These are phyloP conservation scores for Cephus cinctus DNA, from an alignment of 1,140 invertebrate species.

Conservation along the genomic window DNA sequence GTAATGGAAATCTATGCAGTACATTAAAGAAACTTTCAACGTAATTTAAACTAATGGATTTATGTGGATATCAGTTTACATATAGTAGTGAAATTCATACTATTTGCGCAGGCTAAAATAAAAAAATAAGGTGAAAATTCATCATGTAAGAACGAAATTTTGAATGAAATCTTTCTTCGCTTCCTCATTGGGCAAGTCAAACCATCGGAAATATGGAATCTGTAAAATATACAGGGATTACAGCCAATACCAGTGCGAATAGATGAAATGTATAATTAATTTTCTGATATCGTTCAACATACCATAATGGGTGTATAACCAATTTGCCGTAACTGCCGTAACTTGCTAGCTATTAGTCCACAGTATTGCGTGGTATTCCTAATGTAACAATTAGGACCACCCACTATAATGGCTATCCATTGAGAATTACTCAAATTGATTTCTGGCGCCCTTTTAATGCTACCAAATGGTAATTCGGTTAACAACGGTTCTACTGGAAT, in stretches of 20 bases:
- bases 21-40: too few species aligned
- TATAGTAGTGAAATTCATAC: too few species aligned
- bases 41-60: too few species aligned
- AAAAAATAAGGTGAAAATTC: too few species aligned
- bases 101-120: too few species aligned
- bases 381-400: conserved; percentile 47
- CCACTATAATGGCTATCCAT: conserved; percentile 54
- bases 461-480: conserved; percentile 37
- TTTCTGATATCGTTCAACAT: conserved; percentile 30
- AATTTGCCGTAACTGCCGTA: conserved; percentile 57
- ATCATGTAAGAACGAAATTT: too few species aligned
- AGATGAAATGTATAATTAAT: background rate
- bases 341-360: conserved; percentile 53
- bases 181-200: background rate
- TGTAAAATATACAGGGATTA: conserved; percentile 13
- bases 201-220: conserved; percentile 21
- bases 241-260: conserved; percentile 3
- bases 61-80: too few species aligned
- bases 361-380: conserved; percentile 36
- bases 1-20: too few species aligned
- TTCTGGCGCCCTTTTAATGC: conserved; percentile 48
- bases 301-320: conserved; percentile 62
- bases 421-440: conserved; percentile 39
- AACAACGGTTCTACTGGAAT: conserved; percentile 35
- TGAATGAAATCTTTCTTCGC: conserved; percentile 11